Base-by-base conservation (phyloP, 2,888 invertebrate genomes). In the Napeogenes inachia region DNA sequence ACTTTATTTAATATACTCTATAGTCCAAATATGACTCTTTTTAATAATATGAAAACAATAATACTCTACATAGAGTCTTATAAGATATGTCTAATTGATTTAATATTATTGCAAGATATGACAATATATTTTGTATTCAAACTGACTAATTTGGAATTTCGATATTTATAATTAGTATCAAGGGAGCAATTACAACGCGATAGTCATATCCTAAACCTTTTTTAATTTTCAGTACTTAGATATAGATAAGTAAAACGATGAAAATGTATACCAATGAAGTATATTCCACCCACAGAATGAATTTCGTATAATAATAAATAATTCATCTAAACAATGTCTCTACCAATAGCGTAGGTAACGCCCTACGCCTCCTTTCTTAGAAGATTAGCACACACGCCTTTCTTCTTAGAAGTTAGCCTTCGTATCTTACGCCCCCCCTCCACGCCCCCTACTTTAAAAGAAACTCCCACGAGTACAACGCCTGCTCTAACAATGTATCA, bases 351-450 rank as follows among this genome's bases (percentile, higher is more conserved):
- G 54, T 55, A 32, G 55, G 30, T 46, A 30, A 42, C 53, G 21
- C 13, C 63, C 71, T 75, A 75, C 84, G 74, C 88, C 88, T 76
- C 69, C 77, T 82, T 80, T 87, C 88, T 89, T 89, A 84, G 76
- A 77, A 82, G 79, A 80, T 84, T 77, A 74, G 70, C 54, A 50
- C 65, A 68, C 74, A 68, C 82, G 78, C 72, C 80, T 79, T 73
- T 75, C 69, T 66, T 72, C 64, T 64, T 62, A 59, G 66, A 63
- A 67, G 45, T 54, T 64, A 42, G 12, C 42, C 42, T 42, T 42
- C 42, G 10, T 45, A 38, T 57, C 47, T 13, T 54, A 68, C 72
- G 71, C 73, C 74, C 60, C 66, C 65, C 50, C 30, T 63, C 21
- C 62, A 50, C 50, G 30, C 50, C 50, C 30, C 50, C 50, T 50